A percentile compares a stretch with the other conserved stretches of the same genome.
Evolutionary conservation across 1,140 invertebrate genomes (phyloP).

Genomic region (Formica exsecta): DNA sequence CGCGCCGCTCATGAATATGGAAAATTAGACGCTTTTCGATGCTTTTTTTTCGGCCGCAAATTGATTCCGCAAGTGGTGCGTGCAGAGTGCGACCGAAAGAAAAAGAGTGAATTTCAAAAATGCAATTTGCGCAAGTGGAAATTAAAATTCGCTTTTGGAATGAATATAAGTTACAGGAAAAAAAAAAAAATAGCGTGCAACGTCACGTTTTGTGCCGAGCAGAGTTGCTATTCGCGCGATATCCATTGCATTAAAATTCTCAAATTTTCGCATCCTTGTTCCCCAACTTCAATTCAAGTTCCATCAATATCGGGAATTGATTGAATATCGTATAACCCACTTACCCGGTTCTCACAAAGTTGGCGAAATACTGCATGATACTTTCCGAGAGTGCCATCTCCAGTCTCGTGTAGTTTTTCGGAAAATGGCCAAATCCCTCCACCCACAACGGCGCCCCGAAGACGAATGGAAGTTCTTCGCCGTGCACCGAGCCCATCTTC

Average conservation of each 20-base stretch:
- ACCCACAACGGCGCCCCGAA: constrained; percentile 93
- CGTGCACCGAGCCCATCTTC: constrained; percentile 94
- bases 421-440: constrained; percentile 92
- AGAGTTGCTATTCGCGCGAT: background rate
- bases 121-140: constrained; percentile 44
- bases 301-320: background rate
- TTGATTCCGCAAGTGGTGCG: constrained; percentile 74
- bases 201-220: no score
- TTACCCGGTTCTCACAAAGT: constrained; percentile 97
- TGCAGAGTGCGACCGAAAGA: constrained; percentile 47
- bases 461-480: constrained; percentile 96
- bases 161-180: background rate
- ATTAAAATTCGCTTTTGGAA: constrained; percentile 65
- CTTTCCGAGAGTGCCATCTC: constrained; percentile 94
- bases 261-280: background rate
- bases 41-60: constrained; percentile 60
- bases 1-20: constrained; percentile 72
- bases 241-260: background rate
- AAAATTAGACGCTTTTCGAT: constrained; percentile 75
- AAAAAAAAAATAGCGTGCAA: background rate
- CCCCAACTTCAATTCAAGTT: background rate
- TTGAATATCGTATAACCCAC: constrained; percentile 76
- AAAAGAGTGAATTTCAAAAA: constrained; percentile 56
- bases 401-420: constrained; percentile 92
- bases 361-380: constrained; percentile 95